These are phyloP conservation scores for Aegotheles bennettii DNA, from an alignment of 2,113 vertebrate species.

Conservation along the genomic window DNA sequence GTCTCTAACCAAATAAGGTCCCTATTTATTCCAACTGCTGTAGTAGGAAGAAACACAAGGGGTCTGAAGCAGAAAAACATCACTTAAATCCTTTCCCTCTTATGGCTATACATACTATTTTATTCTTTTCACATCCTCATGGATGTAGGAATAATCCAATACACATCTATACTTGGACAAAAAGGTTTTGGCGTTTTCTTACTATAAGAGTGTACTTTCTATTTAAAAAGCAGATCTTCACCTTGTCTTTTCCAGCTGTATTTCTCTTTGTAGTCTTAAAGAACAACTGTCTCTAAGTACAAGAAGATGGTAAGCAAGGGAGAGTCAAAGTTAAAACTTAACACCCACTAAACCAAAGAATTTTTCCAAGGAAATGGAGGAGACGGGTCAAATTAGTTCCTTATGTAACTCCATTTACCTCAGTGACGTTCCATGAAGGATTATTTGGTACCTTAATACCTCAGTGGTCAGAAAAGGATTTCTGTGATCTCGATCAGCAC, in stretches of 20 bases:
- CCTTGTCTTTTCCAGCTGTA: neutral
- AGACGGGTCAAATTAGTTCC: constrained; percentile 56
- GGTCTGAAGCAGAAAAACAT: neutral
- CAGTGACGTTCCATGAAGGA: neutral
- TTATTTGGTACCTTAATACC: constrained; percentile 24
- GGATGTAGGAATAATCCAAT: neutral
- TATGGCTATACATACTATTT: neutral
- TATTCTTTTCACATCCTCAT: neutral
- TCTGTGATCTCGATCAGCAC: neutral
- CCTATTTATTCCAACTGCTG: neutral
- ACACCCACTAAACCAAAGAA: neutral
- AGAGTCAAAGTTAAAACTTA: constrained; percentile 17
- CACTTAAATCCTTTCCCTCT: neutral
- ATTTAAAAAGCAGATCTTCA: constrained; percentile 20
- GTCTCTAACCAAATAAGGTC: neutral
- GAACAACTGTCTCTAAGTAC: neutral
- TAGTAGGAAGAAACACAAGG: neutral
- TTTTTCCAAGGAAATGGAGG: constrained; percentile 40
- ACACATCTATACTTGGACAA: neutral
- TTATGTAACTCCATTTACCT: constrained; percentile 35
- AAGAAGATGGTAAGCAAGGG: neutral
- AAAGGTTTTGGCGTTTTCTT: neutral
- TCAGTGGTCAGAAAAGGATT: constrained; percentile 8
- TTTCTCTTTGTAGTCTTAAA: neutral
- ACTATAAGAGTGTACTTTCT: neutral